A percentile compares a stretch with the other conserved stretches of the same genome.
Evolutionary conservation across 2,888 invertebrate species (phyloP).

Genomic region (Lordiphosa andalusiaca): DNA sequence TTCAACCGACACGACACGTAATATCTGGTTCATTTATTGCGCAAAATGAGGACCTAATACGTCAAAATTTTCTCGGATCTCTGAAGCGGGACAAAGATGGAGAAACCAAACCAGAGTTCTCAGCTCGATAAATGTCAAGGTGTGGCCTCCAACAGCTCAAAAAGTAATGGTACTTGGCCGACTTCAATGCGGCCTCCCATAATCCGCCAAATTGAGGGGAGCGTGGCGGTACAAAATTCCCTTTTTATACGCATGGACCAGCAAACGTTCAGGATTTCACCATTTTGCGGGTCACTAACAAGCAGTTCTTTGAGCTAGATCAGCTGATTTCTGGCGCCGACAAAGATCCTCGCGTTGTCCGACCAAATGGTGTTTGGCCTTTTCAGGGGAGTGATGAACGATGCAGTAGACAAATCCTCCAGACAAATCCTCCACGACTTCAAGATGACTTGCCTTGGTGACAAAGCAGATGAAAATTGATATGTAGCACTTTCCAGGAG

Average conservation of each 20-base stretch:
- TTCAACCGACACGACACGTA: neutral
- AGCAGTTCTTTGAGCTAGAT: slow-evolving; percentile 8
- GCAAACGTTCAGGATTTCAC: slow-evolving; percentile 2
- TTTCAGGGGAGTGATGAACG: slow-evolving; percentile 19
- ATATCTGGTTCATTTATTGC: slow-evolving; percentile 37
- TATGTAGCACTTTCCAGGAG: slow-evolving; percentile 15
- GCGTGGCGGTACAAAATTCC: slow-evolving; percentile 22
- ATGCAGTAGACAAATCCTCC: slow-evolving; percentile 15
- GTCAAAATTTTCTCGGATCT: slow-evolving; percentile 10
- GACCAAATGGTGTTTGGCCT: slow-evolving; percentile 8
- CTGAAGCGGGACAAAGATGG: slow-evolving; percentile 21
- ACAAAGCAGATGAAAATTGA: slow-evolving; percentile 19
- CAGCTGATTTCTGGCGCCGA: slow-evolving; percentile 13
- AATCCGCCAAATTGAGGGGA: slow-evolving; percentile 17
- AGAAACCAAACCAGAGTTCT: slow-evolving; percentile 30
- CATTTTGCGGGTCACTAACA: slow-evolving; percentile 3
- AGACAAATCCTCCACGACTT: slow-evolving; percentile 19
- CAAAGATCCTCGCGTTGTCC: slow-evolving; percentile 20
- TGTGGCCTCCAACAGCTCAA: slow-evolving; percentile 6
- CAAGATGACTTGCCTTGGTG: slow-evolving; percentile 18
- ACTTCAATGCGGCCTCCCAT: slow-evolving; percentile 9
- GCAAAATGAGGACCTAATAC: slow-evolving; percentile 8
- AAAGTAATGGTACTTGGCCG: slow-evolving; percentile 5
- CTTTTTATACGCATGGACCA: slow-evolving; percentile 7
- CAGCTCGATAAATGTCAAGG: slow-evolving; percentile 8